Conservation (phyloP, 2,113 vertebrate species). For the Cranoglanis bouderius region DNA sequence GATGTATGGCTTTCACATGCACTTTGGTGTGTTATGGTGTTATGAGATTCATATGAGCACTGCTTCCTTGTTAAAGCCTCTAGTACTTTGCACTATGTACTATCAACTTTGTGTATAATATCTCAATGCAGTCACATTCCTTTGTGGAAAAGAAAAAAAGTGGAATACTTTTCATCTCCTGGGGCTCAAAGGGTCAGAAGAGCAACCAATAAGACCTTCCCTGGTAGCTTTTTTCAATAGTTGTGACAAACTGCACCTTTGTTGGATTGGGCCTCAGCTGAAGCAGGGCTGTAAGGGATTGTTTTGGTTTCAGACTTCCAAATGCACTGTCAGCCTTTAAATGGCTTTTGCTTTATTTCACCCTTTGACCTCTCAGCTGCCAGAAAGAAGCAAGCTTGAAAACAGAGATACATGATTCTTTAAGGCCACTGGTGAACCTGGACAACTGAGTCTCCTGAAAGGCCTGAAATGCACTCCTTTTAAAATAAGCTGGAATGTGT, state of each 20-base stretch:
- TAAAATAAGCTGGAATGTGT: not conserved
- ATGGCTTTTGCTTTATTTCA: constrained; percentile 79
- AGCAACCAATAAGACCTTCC: constrained; percentile 73
- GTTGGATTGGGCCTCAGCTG: constrained; percentile 69
- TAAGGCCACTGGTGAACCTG: constrained; percentile 67
- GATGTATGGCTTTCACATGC: constrained; percentile 7
- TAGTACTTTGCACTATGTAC: not conserved
- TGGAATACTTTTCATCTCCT: constrained; percentile 74
- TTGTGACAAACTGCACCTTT: constrained; percentile 79
- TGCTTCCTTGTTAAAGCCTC: not conserved
- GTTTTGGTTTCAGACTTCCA: constrained; percentile 69
- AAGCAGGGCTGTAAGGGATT: constrained; percentile 58
- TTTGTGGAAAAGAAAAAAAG: constrained; percentile 29
- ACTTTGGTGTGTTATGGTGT: not conserved
- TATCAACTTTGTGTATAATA: constrained; percentile 27
- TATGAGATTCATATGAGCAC: not conserved
- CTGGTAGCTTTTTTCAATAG: constrained; percentile 66
- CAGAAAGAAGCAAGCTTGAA: constrained; percentile 74
- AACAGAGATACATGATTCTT: constrained; percentile 78
- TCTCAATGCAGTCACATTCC: constrained; percentile 21
- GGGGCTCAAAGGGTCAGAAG: constrained; percentile 75
- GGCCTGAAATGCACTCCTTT: constrained; percentile 59
- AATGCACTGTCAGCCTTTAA: constrained; percentile 76
- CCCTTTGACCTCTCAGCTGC: constrained; percentile 71
- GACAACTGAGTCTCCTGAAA: constrained; percentile 65